phyloP scores from a whole-genome alignment of 2,113 vertebrate genomes.

The Apodemus speciosus region DNA sequence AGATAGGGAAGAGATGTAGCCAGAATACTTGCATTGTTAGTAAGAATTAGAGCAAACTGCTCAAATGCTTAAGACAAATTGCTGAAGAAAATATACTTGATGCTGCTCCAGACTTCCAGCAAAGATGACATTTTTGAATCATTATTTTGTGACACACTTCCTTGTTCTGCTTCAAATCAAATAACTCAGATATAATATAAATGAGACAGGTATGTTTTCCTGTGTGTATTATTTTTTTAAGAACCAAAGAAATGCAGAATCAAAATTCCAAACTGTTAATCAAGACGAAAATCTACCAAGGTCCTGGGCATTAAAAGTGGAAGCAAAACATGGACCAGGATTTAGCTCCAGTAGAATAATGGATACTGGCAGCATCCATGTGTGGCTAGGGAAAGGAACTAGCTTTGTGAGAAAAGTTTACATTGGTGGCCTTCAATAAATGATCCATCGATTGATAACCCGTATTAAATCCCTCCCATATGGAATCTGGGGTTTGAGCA shows the following conservation, averaged over 20 bases:
- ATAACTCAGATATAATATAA: slow-evolving; percentile 40
- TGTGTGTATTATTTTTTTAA: not conserved
- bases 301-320: not conserved
- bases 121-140: slow-evolving; percentile 37
- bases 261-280: slow-evolving; percentile 33
- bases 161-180: slow-evolving; percentile 43
- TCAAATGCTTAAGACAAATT: not conserved
- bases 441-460: not conserved
- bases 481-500: not conserved
- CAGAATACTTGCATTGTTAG: not conserved
- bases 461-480: not conserved
- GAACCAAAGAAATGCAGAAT: slow-evolving; percentile 12
- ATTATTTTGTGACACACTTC: slow-evolving; percentile 13
- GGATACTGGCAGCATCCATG: not conserved
- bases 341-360: not conserved
- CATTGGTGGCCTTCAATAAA: not conserved
- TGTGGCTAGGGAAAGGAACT: not conserved
- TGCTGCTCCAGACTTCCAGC: not conserved
- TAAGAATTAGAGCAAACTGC: not conserved
- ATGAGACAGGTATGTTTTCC: not conserved
- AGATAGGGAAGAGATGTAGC: not conserved
- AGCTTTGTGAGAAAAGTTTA: not conserved
- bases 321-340: not conserved
- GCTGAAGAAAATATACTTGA: slow-evolving; percentile 12
- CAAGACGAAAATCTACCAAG: not conserved